Conservation (phyloP, 2,888 invertebrate genomes). For the Melipona bicolor region DNA sequence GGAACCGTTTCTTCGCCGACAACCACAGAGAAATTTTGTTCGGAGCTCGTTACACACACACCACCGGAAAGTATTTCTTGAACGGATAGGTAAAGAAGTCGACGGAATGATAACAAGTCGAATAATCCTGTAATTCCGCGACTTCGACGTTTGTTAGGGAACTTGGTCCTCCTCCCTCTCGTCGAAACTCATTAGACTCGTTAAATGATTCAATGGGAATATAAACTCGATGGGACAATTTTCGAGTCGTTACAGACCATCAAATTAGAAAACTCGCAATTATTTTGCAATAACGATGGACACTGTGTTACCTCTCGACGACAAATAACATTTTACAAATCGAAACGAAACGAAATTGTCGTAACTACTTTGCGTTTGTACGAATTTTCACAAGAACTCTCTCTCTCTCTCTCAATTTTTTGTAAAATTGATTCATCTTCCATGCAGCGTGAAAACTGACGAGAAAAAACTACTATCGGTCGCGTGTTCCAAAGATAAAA, state of each 20-base stretch:
- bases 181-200: conserved; percentile 53
- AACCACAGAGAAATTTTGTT: conserved; percentile 23
- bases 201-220: conserved; percentile 57
- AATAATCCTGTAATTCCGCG: conserved; percentile 27
- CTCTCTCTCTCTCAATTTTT: neutral
- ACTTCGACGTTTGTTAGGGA: conserved; percentile 50
- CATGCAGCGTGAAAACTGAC: neutral
- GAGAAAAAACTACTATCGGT: neutral
- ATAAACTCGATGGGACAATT: conserved; percentile 44
- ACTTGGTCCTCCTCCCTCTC: conserved; percentile 29
- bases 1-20: neutral
- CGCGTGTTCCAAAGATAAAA: neutral
- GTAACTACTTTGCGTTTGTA: neutral
- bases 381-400: neutral
- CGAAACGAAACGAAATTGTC: neutral
- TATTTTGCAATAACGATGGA: conserved; percentile 7
- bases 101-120: conserved; percentile 17
- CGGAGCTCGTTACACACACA: conserved; percentile 9
- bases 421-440: neutral
- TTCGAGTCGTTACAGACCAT: conserved; percentile 13
- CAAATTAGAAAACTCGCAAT: conserved; percentile 25
- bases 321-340: neutral
- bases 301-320: neutral
- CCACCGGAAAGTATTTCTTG: conserved; percentile 27
- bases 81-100: conserved; percentile 31